phyloP scores from a whole-genome alignment of 2,888 invertebrate genomes.

The Platycnemis pennipes region DNA sequence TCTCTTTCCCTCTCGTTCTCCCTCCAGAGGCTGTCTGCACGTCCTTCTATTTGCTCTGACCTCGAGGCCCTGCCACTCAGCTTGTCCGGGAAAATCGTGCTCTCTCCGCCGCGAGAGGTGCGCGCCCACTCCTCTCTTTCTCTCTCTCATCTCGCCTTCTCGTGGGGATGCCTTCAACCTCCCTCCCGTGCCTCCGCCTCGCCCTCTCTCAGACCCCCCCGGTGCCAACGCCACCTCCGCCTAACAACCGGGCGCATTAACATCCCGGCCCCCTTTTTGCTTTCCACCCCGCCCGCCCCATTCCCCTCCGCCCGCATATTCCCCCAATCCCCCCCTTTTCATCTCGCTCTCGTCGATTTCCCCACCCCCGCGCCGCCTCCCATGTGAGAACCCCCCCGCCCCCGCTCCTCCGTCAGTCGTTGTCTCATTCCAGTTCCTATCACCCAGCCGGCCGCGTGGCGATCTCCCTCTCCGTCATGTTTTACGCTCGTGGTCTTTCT shows the following conservation, averaged over 20 bases:
- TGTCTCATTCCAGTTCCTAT: conserved; percentile 58
- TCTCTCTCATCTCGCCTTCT: background rate
- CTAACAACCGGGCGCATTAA: background rate
- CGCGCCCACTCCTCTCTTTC: background rate
- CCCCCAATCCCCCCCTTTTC: conserved; percentile 5
- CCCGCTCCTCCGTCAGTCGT: background rate
- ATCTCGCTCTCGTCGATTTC: conserved; percentile 55
- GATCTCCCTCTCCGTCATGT: conserved; percentile 54
- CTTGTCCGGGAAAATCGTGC: conserved; percentile 10
- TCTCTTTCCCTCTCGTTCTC: too few relatives aligned
- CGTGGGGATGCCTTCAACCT: background rate
- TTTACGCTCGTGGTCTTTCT: conserved; percentile 54
- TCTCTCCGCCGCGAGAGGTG: background rate
- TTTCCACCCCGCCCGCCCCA: background rate
- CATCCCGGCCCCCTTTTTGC: background rate
- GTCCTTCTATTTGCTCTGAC: conserved; percentile 67
- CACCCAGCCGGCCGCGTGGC: background rate
- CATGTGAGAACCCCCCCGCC: background rate
- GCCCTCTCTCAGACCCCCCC: background rate
- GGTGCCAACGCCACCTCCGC: background rate
- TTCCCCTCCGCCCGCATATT: background rate
- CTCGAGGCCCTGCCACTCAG: conserved; percentile 63
- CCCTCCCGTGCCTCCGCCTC: background rate
- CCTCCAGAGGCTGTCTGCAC: conserved; percentile 58
- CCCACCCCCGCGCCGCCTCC: background rate